These are phyloP conservation scores for Chouioia cunea DNA, from an alignment of 2,888 invertebrate species.

Conservation along the genomic window DNA sequence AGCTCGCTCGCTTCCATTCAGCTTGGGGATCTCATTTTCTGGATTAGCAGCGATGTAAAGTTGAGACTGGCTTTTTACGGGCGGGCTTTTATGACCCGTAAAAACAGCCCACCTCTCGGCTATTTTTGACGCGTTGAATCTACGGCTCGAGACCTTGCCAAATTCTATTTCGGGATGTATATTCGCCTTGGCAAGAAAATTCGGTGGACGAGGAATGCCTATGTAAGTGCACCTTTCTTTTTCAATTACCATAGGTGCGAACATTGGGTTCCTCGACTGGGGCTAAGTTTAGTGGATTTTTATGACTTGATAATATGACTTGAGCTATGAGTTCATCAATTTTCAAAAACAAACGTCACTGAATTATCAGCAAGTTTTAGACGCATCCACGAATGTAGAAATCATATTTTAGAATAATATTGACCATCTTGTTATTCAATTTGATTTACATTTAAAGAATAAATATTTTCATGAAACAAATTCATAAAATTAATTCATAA, in stretches of 20 bases:
- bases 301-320: no score
- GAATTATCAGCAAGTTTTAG: no score
- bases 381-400: no score
- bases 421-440: no score
- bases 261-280: neutral
- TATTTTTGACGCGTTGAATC: conserved; percentile 38
- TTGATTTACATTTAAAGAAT: no score
- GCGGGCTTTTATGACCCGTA: conserved; percentile 45
- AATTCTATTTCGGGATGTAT: conserved; percentile 3
- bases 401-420: no score
- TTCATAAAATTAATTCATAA: no score
- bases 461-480: no score
- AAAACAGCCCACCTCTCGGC: conserved; percentile 42
- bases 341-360: no score
- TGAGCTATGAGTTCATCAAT: no score
- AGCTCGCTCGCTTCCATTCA: conserved; percentile 36
- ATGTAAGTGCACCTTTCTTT: neutral
- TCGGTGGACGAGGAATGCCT: neutral
- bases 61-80: conserved; percentile 47
- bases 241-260: neutral
- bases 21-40: conserved; percentile 54
- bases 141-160: neutral
- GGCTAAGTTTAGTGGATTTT: no score
- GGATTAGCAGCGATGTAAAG: conserved; percentile 55
- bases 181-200: conserved; percentile 6